Conservation (phyloP, 2,113 vertebrate genomes). For the human region DNA sequence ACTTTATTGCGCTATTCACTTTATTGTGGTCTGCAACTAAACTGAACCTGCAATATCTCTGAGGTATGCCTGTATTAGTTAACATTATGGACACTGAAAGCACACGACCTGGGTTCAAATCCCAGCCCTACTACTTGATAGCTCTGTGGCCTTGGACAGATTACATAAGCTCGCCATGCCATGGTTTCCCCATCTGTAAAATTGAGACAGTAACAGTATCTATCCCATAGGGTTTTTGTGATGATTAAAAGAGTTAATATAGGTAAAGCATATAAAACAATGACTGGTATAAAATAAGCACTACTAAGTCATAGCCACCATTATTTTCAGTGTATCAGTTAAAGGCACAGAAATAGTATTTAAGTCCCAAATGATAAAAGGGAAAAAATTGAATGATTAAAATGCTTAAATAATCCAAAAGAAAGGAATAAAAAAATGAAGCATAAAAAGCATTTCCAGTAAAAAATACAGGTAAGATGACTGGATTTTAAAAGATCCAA, state of each 20-base stretch:
- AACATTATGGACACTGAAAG: neutral
- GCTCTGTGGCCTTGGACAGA: neutral
- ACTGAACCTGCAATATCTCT: neutral
- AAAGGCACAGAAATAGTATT: neutral
- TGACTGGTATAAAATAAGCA: neutral
- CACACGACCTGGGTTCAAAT: neutral
- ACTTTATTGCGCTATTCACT: neutral
- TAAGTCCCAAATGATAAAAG: neutral
- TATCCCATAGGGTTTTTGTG: neutral
- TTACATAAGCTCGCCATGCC: neutral
- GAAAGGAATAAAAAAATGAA: neutral
- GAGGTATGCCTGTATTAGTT: neutral
- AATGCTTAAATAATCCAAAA: slow-evolving; percentile 17
- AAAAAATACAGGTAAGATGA: neutral
- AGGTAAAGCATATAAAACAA: neutral
- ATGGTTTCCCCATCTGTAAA: neutral
- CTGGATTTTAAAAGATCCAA: slow-evolving; percentile 25
- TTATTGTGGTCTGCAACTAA: neutral
- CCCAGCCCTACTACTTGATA: neutral
- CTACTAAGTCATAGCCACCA: neutral
- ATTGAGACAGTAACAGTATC: neutral
- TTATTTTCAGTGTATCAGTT: neutral
- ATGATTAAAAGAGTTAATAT: slow-evolving; percentile 8
- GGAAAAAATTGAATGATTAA: neutral
- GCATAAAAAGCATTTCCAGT: neutral